Evolutionary conservation across 2,888 invertebrate genomes (phyloP), one percentile per base, ranked within the genome.

Genomic region (Eupithecia abbreviata): DNA sequence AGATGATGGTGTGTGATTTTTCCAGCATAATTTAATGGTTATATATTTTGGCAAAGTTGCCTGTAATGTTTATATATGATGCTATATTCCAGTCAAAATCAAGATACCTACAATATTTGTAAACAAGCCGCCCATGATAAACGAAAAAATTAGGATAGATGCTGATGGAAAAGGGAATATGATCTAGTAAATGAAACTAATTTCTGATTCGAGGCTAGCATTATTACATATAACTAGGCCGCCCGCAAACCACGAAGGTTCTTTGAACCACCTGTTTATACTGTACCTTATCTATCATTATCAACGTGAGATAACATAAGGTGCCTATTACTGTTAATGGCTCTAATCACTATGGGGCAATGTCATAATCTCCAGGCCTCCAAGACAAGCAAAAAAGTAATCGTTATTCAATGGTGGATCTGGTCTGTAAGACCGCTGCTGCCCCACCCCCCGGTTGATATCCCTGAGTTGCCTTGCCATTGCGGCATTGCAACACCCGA

Each of bases 171-270:
- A 49, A 49, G 12, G 13, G n/a, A 55, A 55, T 18, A n/a, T n/a
- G 55, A 55, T 55, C 55, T n/a, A 9, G 7, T 0, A n/a, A n/a
- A n/a, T 55, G 3, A n/a, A 55, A 7, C 55, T 55, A 5, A 55
- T 6, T n/a, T n/a, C n/a, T 4, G 51, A 51, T 55, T 55, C 55
- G 58, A 58, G 58, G 58, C 18, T 18, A 18, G n/a, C 10, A 18
- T 58, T 58, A n/a, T 4, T 1, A 4, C 41, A 13, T 67, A 9
- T 43, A 67, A 67, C 15, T 43, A 67, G 67, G 67, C 67, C 67
- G 43, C 15, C 67, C 67, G 67, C 43, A 15, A 67, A 67, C 67
- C 67, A 67, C 67, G 12, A 42, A 42, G 66, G 15, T 15, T 43
- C 66, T 42, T 42, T 9, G 66, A 66, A 42, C 42, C 66, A 66